Conservation (phyloP, 2,797 vertebrate species). For the Cirrhinus molitorella region DNA sequence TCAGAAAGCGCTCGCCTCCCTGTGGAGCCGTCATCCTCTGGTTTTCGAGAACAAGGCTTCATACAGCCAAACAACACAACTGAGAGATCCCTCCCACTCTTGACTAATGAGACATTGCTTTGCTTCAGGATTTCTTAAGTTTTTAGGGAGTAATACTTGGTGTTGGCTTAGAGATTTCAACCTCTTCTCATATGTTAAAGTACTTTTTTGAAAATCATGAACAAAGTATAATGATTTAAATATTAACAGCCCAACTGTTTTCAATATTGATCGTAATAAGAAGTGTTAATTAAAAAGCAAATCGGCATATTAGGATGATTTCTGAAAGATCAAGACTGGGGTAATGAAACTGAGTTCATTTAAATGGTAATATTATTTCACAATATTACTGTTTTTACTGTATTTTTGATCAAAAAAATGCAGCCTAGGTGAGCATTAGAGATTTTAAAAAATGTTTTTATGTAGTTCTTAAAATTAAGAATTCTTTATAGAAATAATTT, state of each 20-base stretch:
- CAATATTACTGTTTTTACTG: background rate
- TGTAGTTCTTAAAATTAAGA: background rate
- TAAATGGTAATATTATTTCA: background rate
- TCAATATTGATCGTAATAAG: background rate
- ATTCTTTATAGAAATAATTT: background rate
- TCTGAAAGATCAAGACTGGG: background rate
- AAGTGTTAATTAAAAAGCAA: background rate
- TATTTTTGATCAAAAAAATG: too few relatives aligned
- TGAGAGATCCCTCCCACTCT: background rate
- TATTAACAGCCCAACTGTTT: background rate
- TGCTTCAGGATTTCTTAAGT: background rate
- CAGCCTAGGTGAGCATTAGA: too few relatives aligned
- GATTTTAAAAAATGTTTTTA: background rate
- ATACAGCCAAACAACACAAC: constrained; percentile 4
- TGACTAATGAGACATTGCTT: constrained; percentile 10
- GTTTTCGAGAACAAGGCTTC: constrained; percentile 6
- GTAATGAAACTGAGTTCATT: background rate
- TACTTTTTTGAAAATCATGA: background rate
- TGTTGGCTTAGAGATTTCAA: background rate
- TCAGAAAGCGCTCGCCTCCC: background rate
- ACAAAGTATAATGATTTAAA: background rate
- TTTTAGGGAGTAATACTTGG: constrained; percentile 9
- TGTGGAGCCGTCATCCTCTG: background rate
- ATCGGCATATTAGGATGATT: background rate
- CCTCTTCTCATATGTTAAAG: background rate